phyloP scores from a whole-genome alignment of 2,113 vertebrate genomes.

The Cettia cetti region DNA sequence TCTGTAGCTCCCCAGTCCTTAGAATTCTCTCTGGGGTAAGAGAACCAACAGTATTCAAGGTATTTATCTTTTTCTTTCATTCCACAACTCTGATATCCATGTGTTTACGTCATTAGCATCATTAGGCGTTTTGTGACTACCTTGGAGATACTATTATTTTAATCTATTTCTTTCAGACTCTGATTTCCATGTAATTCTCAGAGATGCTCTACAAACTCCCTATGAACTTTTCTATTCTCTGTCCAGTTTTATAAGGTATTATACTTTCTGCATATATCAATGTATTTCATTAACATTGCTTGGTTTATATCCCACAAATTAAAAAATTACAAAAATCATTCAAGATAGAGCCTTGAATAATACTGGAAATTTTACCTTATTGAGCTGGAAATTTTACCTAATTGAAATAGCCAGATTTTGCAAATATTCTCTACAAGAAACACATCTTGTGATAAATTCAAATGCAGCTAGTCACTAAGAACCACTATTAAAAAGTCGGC shows the following conservation, averaged over 20 bases:
- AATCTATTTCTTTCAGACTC: neutral
- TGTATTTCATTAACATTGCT: neutral
- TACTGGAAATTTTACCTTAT: neutral
- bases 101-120: neutral
- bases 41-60: neutral
- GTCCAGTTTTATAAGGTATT: neutral
- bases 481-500: neutral
- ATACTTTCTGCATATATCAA: neutral
- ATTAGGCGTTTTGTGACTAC: neutral
- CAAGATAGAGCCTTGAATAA: neutral
- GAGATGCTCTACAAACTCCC: neutral
- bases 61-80: neutral
- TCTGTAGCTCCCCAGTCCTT: neutral
- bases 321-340: rapidly evolving
- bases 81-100: neutral
- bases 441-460: neutral
- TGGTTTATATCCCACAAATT: neutral
- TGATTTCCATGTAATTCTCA: neutral
- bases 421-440: neutral
- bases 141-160: neutral
- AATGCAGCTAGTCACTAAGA: neutral
- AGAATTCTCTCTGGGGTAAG: neutral
- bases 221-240: neutral
- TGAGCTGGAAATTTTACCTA: neutral
- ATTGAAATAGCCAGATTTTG: neutral